Conservation (phyloP, 2,797 vertebrate genomes). For the Malurus leucopterus region DNA sequence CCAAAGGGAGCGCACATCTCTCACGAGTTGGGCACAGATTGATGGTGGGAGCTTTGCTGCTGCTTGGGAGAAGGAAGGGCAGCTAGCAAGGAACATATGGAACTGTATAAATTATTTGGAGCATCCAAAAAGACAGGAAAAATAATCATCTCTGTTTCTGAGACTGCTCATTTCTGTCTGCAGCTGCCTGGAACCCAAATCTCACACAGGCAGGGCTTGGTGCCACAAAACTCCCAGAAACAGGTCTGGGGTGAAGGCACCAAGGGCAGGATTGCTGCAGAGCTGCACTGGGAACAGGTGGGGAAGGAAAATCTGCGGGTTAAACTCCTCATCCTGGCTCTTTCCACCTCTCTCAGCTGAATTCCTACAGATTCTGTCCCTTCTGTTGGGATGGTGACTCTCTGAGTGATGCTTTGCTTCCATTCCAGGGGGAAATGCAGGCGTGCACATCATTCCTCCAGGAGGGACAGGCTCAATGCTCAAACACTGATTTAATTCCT, state of each 20-base stretch:
- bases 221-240: not conserved
- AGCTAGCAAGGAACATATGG: slow-evolving; percentile 15
- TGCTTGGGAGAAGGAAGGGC: not conserved
- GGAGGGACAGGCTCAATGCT: not conserved
- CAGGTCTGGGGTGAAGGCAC: accelerated
- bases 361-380: not conserved
- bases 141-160: not conserved
- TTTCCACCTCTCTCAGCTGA: not conserved
- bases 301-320: not conserved
- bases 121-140: not conserved
- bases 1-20: not conserved
- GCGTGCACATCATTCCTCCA: not conserved
- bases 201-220: accelerated
- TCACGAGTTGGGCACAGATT: not conserved
- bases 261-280: not conserved
- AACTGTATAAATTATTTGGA: slow-evolving; percentile 14
- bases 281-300: accelerated
- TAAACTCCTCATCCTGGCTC: not conserved
- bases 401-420: not conserved
- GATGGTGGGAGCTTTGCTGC: slow-evolving; percentile 3
- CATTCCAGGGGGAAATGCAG: not conserved
- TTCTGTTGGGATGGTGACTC: not conserved
- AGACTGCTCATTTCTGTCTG: slow-evolving; percentile 21
- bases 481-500: not conserved
- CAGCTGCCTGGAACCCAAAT: not conserved